Percentiles rank a stretch among this genome's conserved stretches.
Conservation (phyloP, 2,888 invertebrate species). For the Heliconius cydno region DNA sequence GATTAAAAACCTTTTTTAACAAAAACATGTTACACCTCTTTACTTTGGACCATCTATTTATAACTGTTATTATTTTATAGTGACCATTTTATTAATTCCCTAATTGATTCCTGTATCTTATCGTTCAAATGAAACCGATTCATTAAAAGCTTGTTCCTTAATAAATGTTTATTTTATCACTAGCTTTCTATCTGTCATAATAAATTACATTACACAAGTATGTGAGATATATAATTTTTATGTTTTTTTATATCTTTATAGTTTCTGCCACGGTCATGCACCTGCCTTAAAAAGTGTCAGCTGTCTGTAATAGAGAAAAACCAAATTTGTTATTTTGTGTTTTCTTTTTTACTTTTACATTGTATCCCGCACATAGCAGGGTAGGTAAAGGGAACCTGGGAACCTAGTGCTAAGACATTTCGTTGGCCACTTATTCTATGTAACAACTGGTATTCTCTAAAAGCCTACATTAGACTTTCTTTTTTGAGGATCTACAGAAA, state of each 20-base stretch:
- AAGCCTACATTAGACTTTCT: background rate
- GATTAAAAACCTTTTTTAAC: background rate
- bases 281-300: constrained; percentile 18
- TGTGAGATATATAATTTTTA: constrained; percentile 20
- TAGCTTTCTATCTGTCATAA: constrained; percentile 24
- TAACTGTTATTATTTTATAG: constrained; percentile 51
- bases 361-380: background rate
- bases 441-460: background rate
- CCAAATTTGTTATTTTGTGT: background rate
- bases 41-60: background rate
- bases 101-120: constrained; percentile 25
- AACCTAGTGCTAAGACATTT: background rate
- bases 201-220: constrained; percentile 27
- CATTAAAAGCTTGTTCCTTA: constrained; percentile 25
- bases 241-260: constrained; percentile 26
- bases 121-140: constrained; percentile 10
- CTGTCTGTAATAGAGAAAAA: background rate
- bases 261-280: constrained; percentile 18
- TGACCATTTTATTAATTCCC: constrained; percentile 42
- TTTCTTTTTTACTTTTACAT: too few relatives aligned
- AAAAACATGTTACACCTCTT: background rate
- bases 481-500: background rate
- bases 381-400: background rate
- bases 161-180: constrained; percentile 35
- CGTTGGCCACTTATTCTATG: background rate